These are phyloP conservation scores for Barnardius zonarius DNA, from an alignment of 2,113 vertebrate genomes.

Conservation along the genomic window DNA sequence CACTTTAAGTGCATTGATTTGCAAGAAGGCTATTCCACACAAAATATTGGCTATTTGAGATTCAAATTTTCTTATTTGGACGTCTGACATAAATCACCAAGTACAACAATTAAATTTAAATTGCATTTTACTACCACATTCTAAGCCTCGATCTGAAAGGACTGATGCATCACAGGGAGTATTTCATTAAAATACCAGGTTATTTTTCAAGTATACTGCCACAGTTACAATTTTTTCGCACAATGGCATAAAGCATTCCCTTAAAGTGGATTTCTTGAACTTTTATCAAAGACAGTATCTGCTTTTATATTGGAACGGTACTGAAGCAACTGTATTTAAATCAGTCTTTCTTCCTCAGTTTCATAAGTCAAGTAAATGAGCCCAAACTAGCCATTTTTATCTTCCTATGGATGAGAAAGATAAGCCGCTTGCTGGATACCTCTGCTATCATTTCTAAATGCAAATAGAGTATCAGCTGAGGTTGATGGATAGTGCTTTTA, in stretches of 20 bases:
- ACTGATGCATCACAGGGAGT: constrained; percentile 9
- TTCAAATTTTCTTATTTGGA: constrained; percentile 44
- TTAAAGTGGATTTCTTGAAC: constrained; percentile 36
- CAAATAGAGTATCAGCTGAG: constrained; percentile 18
- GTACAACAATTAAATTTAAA: constrained; percentile 63
- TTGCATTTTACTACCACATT: constrained; percentile 25
- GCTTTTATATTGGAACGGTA: background rate
- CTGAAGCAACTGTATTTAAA: constrained; percentile 15
- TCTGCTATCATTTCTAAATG: constrained; percentile 19
- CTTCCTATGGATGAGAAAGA: background rate
- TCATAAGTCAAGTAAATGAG: constrained; percentile 20
- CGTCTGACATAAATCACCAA: constrained; percentile 49
- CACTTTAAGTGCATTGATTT: constrained; percentile 44
- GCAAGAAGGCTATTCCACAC: constrained; percentile 32
- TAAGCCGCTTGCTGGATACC: background rate
- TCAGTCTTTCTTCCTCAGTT: background rate
- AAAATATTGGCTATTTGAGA: constrained; percentile 43
- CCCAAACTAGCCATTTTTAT: background rate
- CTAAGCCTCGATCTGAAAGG: constrained; percentile 17
- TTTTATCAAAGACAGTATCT: background rate
- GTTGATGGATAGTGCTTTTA: constrained; percentile 56
- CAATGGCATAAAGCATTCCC: constrained; percentile 12
- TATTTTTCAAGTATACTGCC: constrained; percentile 43
- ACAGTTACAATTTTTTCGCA: constrained; percentile 12
- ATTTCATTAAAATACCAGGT: constrained; percentile 55